Evolutionary conservation across 2,888 invertebrate species (phyloP), one percentile per base, ranked within the genome.

Genomic region (Chrysolina americana): DNA sequence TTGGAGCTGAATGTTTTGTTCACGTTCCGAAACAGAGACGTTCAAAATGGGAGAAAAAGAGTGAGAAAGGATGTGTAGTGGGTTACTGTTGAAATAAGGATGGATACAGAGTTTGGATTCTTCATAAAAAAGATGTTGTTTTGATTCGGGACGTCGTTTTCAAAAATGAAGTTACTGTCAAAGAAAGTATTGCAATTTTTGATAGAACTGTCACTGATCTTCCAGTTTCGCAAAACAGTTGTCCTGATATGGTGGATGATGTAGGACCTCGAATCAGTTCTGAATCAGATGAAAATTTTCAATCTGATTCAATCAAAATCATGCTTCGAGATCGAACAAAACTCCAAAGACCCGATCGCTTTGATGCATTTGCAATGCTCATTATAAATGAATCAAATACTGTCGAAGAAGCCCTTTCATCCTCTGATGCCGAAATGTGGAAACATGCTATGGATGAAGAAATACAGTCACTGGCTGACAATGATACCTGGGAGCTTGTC

Each of bases 401-500:
- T 17, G 48, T 50, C 0, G 48, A 50, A 8, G 48, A 50, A 17
- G 48, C 17, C 8, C 17, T 50, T 17, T 50, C 48, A 50, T 50
- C 48, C 6, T 9, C 13, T 6, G 0, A 50, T 2, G 13, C 48
- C n/a, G 48, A 50, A n/a, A 50, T 50, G 8, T 77, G 78, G 78
- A 56, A 74, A 64, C 69, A 65, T 17, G 75, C 74, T 6, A 74
- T 74, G 17, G 36, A 71, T 44, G n/a, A n/a, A n/a, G n/a, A n/a
- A n/a, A n/a, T n/a, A n/a, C n/a, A n/a, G n/a, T n/a, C n/a, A n/a
- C n/a, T n/a, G n/a, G n/a, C n/a, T n/a, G 69, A 78, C 13, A 76
- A 76, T 66, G 64, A 70, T 15, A 74, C 78, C 13, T 78, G 78
- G 76, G 68, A 63, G 47, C 50, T 74, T 28, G 72, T 74, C 6